phyloP scores from a whole-genome alignment of 2,888 invertebrate genomes.

The Kuschelorhynchus macadamiae region DNA sequence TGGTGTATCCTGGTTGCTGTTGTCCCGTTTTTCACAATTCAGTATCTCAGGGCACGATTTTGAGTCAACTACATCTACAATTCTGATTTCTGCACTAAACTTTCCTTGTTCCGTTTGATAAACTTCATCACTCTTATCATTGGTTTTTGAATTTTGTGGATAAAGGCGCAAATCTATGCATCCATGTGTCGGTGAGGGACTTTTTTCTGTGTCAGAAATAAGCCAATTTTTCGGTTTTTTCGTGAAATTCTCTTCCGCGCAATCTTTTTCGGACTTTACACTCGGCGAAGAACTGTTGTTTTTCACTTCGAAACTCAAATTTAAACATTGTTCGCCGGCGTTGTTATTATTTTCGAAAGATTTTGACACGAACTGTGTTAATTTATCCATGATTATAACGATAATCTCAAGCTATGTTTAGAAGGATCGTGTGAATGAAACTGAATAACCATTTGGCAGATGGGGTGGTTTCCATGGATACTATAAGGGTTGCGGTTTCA shows the following conservation, averaged over 20 bases:
- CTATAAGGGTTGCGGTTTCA: constrained; percentile 62
- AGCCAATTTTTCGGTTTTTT: constrained; percentile 67
- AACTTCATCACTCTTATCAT: constrained; percentile 27
- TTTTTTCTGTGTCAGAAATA: constrained; percentile 64
- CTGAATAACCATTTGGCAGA: constrained; percentile 64
- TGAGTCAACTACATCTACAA: constrained; percentile 63
- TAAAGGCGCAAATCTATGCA: constrained; percentile 63
- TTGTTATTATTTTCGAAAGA: constrained; percentile 78
- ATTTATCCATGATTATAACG: constrained; percentile 81
- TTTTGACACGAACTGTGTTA: constrained; percentile 92
- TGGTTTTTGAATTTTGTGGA: constrained; percentile 15
- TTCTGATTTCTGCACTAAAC: constrained; percentile 47
- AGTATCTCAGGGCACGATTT: constrained; percentile 63
- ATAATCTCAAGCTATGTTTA: constrained; percentile 63
- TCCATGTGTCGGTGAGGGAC: constrained; percentile 52
- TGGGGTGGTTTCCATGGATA: constrained; percentile 66
- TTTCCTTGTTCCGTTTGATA: constrained; percentile 11
- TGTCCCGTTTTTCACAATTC: constrained; percentile 59
- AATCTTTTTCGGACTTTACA: constrained; percentile 63
- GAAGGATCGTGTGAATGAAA: constrained; percentile 63
- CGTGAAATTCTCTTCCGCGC: constrained; percentile 53
- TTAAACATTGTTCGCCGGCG: constrained; percentile 61
- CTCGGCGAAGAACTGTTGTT: constrained; percentile 53
- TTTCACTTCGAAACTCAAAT: constrained; percentile 56
- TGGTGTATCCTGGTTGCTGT: constrained; percentile 54